Conservation (phyloP, 2,113 vertebrate genomes). For the Daubentonia madagascariensis region DNA sequence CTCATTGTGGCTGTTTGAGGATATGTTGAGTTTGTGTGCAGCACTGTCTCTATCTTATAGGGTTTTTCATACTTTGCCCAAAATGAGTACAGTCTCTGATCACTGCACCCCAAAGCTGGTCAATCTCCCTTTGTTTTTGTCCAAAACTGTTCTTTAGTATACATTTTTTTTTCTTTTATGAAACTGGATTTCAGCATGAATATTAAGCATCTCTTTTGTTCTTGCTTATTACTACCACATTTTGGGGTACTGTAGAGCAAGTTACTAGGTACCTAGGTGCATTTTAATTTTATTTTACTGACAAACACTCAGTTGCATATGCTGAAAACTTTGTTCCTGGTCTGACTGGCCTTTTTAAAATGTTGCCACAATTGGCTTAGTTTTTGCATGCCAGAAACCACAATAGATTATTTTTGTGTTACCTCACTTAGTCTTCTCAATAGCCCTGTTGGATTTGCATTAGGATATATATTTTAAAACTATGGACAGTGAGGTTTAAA, state of each 20-base stretch:
- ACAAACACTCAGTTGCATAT: background rate
- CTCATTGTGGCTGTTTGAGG: background rate
- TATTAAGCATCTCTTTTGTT: background rate
- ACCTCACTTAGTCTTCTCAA: background rate
- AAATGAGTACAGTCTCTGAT: background rate
- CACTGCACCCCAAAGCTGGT: background rate
- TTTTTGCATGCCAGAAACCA: background rate
- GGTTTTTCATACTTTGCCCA: background rate
- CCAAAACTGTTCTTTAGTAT: background rate
- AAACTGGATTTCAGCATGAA: background rate
- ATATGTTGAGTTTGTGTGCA: background rate
- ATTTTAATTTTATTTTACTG: background rate
- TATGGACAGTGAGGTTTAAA: background rate
- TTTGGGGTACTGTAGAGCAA: background rate
- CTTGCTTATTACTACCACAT: background rate
- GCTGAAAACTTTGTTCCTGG: background rate
- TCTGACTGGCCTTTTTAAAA: background rate
- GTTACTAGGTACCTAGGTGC: background rate
- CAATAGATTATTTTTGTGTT: background rate
- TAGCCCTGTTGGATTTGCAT: background rate
- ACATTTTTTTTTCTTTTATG: background rate
- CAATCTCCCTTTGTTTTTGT: background rate
- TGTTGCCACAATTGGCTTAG: background rate
- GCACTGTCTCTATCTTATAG: background rate
- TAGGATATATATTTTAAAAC: background rate